These are phyloP conservation scores for Xiphorhynchus erythropygius DNA, from an alignment of 2,797 vertebrate species.

Conservation along the genomic window DNA sequence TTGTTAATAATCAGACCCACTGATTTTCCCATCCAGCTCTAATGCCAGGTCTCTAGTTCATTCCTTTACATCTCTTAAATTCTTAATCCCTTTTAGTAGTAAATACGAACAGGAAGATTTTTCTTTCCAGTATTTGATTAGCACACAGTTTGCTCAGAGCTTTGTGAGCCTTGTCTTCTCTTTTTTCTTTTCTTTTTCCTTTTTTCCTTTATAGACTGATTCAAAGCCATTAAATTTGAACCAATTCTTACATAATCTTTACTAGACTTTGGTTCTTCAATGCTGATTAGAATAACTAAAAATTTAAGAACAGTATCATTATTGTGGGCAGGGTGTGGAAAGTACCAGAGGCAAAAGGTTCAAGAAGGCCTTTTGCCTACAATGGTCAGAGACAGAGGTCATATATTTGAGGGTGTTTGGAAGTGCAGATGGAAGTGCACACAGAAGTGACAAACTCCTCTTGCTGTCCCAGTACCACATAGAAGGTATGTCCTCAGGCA, in stretches of 20 bases:
- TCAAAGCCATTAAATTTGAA: background rate
- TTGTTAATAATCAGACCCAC: constrained; percentile 47
- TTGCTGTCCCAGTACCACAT: background rate
- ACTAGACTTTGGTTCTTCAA: background rate
- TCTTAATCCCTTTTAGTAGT: constrained; percentile 10
- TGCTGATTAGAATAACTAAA: background rate
- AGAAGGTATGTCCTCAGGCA: background rate
- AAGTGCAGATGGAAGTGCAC: background rate
- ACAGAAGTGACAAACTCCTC: background rate
- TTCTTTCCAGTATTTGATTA: background rate
- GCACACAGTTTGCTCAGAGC: background rate
- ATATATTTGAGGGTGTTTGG: background rate
- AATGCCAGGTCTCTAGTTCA: constrained; percentile 5
- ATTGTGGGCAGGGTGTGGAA: background rate
- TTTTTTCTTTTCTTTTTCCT: background rate
- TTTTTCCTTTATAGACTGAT: background rate
- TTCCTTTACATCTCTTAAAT: background rate
- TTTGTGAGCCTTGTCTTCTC: background rate
- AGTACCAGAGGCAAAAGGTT: background rate
- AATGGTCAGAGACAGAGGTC: background rate
- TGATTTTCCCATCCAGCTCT: constrained; percentile 16
- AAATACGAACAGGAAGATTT: background rate
- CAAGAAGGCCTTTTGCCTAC: accelerated
- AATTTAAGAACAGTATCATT: background rate
- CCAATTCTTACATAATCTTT: background rate